These are phyloP conservation scores for Calameuta idolon DNA, from an alignment of 2,888 invertebrate species.

Conservation along the genomic window DNA sequence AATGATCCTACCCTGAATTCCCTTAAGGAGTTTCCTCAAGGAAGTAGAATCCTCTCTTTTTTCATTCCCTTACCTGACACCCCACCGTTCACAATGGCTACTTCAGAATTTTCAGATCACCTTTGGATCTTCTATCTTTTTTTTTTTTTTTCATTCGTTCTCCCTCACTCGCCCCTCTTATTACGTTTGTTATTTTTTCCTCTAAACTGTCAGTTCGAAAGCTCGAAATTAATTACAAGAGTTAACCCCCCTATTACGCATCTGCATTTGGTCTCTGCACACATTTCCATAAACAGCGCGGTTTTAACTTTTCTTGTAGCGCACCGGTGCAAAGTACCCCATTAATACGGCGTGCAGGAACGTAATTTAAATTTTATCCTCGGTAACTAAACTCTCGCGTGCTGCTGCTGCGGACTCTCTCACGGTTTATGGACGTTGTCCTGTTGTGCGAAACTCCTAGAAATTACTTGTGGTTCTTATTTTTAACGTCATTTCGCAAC, in stretches of 20 bases:
- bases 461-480: slow-evolving; percentile 28
- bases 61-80: not conserved
- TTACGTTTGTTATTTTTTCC: not conserved
- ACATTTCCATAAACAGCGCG: slow-evolving; percentile 26
- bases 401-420: not conserved
- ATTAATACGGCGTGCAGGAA: slow-evolving; percentile 6
- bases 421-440: slow-evolving; percentile 20
- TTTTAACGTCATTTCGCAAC: slow-evolving; percentile 20
- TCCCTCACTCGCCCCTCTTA: not conserved
- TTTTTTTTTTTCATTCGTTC: not conserved
- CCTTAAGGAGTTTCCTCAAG: not conserved
- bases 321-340: slow-evolving; percentile 5
- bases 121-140: not conserved
- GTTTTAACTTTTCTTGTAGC: slow-evolving; percentile 16
- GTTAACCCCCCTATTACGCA: slow-evolving; percentile 15
- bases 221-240: slow-evolving; percentile 26
- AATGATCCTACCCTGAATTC: not conserved
- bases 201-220: not conserved
- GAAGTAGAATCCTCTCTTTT: not conserved
- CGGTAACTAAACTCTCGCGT: not conserved
- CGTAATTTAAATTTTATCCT: slow-evolving; percentile 28
- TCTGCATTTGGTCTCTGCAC: slow-evolving; percentile 13
- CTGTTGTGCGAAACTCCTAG: slow-evolving; percentile 16
- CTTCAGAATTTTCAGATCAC: not conserved
- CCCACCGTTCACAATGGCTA: not conserved